phyloP scores from a whole-genome alignment of 1,140 invertebrate species.

The Caenorhabditis elegans region DNA sequence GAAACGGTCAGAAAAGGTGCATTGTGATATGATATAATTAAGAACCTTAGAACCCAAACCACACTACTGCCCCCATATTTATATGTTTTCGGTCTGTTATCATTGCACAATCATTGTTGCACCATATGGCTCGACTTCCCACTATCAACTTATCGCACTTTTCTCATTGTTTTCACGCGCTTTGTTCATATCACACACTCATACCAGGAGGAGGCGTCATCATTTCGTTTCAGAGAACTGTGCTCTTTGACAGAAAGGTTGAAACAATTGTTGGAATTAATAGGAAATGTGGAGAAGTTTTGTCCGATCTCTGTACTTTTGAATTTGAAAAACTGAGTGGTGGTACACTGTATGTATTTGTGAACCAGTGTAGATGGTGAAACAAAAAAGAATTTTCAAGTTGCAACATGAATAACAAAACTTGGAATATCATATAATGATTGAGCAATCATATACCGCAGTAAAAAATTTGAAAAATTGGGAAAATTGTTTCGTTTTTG shows the following conservation, averaged over 20 bases:
- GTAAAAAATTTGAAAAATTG: too few relatives aligned
- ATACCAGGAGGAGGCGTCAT: not conserved
- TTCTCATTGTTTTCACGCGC: not conserved
- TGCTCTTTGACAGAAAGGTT: not conserved
- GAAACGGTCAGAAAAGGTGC: too few relatives aligned
- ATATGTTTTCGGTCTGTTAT: not conserved
- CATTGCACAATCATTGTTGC: slow-evolving; percentile 11
- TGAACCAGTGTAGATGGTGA: too few relatives aligned
- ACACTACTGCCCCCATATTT: not conserved
- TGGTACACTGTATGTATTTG: too few relatives aligned
- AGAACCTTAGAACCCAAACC: not conserved
- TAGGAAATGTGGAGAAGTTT: not conserved
- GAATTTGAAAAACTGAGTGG: too few relatives aligned
- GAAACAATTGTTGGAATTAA: not conserved
- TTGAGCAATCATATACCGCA: too few relatives aligned
- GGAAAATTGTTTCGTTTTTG: too few relatives aligned
- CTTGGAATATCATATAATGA: too few relatives aligned
- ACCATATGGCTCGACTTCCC: slow-evolving; percentile 11
- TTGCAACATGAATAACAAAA: too few relatives aligned
- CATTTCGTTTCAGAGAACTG: not conserved
- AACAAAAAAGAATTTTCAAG: too few relatives aligned
- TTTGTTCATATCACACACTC: not conserved
- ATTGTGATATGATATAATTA: too few relatives aligned
- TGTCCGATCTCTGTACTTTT: not conserved
- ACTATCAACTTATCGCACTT: slow-evolving; percentile 10